A percentile compares a stretch with the other conserved stretches of the same genome.
Evolutionary conservation across 1,140 invertebrate genomes (phyloP).

Genomic region (Sarcophaga peregrina): DNA sequence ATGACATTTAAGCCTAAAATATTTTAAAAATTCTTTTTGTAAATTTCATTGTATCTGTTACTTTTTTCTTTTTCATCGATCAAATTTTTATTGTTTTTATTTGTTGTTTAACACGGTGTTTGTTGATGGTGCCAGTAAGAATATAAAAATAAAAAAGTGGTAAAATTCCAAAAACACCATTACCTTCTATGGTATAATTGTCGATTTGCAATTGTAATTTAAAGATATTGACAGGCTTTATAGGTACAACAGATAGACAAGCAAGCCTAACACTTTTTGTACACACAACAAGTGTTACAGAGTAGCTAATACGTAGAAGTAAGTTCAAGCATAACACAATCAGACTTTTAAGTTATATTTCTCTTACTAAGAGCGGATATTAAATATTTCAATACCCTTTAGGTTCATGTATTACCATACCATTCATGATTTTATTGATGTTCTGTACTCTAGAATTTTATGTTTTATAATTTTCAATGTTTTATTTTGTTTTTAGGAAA

Average conservation of each 20-base stretch:
- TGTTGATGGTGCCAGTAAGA: background rate
- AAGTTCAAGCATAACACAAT: too few species aligned
- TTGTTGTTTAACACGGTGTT: slow-evolving; percentile 19
- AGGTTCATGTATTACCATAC: background rate
- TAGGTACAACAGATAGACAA: background rate
- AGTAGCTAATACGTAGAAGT: background rate
- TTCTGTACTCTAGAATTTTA: slow-evolving; percentile 8
- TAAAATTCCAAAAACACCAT: slow-evolving; percentile 28
- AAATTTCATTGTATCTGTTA: background rate
- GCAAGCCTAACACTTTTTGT: background rate
- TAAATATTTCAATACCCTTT: background rate
- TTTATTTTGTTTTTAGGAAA: background rate
- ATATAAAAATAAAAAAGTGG: background rate
- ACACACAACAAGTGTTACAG: background rate
- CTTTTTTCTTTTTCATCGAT: slow-evolving; percentile 3
- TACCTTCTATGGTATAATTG: slow-evolving; percentile 37
- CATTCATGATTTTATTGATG: slow-evolving; percentile 30
- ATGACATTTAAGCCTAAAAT: slow-evolving; percentile 41
- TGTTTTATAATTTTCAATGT: background rate
- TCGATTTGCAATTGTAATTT: slow-evolving; percentile 34
- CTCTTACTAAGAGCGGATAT: background rate
- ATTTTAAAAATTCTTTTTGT: slow-evolving; percentile 19
- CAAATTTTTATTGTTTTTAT: background rate
- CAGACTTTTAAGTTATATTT: background rate
- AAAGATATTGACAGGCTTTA: slow-evolving; percentile 26